Base-by-base conservation (phyloP, 2,113 vertebrate genomes). In the Heliornis fulica region DNA sequence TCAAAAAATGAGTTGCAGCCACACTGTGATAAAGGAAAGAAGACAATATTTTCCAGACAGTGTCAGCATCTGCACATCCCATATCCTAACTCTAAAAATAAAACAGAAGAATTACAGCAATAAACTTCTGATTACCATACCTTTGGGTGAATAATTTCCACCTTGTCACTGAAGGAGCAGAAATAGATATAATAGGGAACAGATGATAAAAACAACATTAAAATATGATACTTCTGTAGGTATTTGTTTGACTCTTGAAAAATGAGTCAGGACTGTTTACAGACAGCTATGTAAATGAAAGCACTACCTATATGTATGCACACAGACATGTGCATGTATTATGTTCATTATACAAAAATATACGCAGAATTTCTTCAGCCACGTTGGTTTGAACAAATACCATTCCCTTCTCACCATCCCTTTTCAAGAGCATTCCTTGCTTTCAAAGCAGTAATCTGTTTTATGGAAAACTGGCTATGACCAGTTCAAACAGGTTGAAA, bases 401-500 rank as follows among this genome's bases (percentile, higher is more conserved):
- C 41, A 48, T 95, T 93, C 79, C 61, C 68, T 76, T 54, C 87
- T 69, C 85, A 83, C 57, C 56, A 63, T 70, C 32, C 28, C 36
- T 46, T 87, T 88, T 87, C 61, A 87, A 91, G 60, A 96, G 59
- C 84, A 96, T 94, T 94, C 84, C 51, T 84, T 77, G n/a, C 41
- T 79, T 84, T 93, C 54, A 69, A 59, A 95, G 79, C 43, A 91
- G 61, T 36, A 85, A 92, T 38, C 53, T 34, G 38, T 75, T 94
- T 93, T 88, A 48, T 31, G 36, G 48, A 48, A 76, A 90, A 89
- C 95, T 83, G 40, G 86, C 51, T 85, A 29, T 28, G 91, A 34
- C 96, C 70, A 48, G 95, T 56, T 71, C 18, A 85, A 93, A 63
- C 87, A 80, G 84, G 71, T 26, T 8, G 8, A 83, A 81, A 96